A percentile compares a stretch with the other conserved stretches of the same genome.
phyloP scores from a whole-genome alignment of 1,140 invertebrate species.

The Neotoxoptera formosana region DNA sequence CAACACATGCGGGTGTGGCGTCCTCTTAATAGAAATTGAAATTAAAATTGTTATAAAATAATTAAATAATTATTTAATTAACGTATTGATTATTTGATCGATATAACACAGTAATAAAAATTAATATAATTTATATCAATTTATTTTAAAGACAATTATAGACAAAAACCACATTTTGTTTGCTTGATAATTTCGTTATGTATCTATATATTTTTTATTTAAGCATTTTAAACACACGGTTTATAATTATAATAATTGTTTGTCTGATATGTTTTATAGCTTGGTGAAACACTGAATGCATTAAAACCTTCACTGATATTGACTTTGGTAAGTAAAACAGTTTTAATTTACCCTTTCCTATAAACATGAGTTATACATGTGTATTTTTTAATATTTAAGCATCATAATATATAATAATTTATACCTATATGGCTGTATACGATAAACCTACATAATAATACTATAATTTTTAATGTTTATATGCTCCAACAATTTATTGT shows the following conservation, averaged over 20 bases:
- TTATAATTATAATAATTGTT: not conserved
- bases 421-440: not conserved
- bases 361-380: not conserved
- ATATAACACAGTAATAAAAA: not conserved
- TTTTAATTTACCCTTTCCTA: constrained; percentile 32
- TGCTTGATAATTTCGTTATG: not conserved
- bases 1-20: no score
- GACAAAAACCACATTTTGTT: not conserved
- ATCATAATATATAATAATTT: no score
- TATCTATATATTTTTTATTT: not conserved
- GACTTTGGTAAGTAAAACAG: constrained; percentile 68
- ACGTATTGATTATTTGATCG: not conserved
- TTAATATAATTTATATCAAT: not conserved
- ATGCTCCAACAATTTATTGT: no score
- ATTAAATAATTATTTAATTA: not conserved
- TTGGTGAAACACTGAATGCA: constrained; percentile 65
- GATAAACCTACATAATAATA: no score
- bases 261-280: constrained; percentile 63
- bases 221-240: not conserved
- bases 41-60: not conserved
- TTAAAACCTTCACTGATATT: constrained; percentile 67
- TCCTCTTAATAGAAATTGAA: no score
- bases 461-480: no score
- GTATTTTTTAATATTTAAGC: no score
- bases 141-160: not conserved